Percentiles rank a stretch among this genome's conserved stretches.
These are phyloP conservation scores for Phylloscopus trochilus DNA, from an alignment of 2,113 vertebrate genomes.

Conservation along the genomic window DNA sequence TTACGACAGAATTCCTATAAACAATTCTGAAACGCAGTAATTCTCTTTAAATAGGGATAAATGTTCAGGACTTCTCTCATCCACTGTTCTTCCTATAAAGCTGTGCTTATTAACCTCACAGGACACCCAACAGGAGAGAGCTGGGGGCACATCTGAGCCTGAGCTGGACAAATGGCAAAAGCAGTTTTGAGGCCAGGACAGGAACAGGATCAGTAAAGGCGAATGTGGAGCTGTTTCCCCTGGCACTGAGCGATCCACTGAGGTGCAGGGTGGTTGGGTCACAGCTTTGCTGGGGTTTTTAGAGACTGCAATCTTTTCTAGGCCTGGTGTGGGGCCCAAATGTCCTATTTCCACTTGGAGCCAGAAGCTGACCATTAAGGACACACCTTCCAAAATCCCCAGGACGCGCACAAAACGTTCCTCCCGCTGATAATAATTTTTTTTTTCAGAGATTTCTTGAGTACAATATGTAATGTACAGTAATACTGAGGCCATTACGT, in stretches of 20 bases:
- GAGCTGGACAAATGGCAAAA: neutral
- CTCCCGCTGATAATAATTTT: neutral
- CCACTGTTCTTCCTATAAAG: neutral
- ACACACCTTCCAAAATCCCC: neutral
- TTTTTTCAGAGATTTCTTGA: neutral
- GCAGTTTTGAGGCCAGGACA: neutral
- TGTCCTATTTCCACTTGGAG: neutral
- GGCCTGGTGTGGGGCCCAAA: neutral
- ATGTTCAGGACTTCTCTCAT: neutral
- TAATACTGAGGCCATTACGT: neutral
- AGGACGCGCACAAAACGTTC: neutral
- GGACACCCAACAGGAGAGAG: neutral
- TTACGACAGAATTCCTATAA: neutral
- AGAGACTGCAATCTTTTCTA: neutral
- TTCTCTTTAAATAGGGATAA: neutral
- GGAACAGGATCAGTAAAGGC: neutral
- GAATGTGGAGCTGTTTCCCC: neutral
- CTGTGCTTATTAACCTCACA: neutral
- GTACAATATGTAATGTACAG: too few species aligned
- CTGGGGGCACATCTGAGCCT: neutral
- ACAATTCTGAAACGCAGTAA: neutral
- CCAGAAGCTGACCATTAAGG: neutral
- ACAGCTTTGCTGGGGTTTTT: neutral
- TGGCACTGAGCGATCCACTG: neutral
- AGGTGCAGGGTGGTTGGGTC: neutral